Percentiles rank a stretch among this genome's conserved stretches.
Evolutionary conservation across 2,888 invertebrate genomes (phyloP).

Genomic region (Mongoloraphidia duomilia): DNA sequence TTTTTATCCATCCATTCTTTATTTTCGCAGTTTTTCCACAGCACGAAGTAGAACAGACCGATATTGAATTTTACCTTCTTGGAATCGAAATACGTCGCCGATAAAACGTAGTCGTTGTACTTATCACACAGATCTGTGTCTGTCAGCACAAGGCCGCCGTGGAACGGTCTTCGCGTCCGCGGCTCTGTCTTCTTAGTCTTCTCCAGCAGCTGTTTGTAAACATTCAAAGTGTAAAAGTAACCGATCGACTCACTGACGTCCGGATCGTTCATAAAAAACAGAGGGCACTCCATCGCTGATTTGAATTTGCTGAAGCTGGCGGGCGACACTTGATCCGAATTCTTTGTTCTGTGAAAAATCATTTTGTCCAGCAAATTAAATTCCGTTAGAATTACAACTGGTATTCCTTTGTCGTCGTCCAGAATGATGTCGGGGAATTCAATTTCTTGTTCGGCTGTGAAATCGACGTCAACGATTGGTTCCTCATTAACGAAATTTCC

Average conservation of each 20-base stretch:
- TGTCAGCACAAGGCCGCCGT: constrained; percentile 22
- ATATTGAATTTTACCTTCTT: constrained; percentile 21
- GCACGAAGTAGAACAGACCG: constrained; percentile 22
- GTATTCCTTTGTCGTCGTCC: constrained; percentile 23
- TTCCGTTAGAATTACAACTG: constrained; percentile 21
- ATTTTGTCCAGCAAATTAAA: constrained; percentile 21
- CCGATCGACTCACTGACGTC: constrained; percentile 23
- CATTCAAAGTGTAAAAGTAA: constrained; percentile 24
- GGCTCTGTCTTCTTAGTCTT: constrained; percentile 19
- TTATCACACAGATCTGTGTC: constrained; percentile 19
- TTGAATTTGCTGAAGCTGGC: no score
- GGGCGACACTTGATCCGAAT: neutral
- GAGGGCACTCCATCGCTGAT: no score
- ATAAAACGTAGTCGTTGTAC: constrained; percentile 25
- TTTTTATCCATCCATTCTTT: constrained; percentile 26
- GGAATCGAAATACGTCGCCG: constrained; percentile 23
- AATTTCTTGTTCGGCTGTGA: constrained; percentile 22
- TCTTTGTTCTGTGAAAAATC: constrained; percentile 17
- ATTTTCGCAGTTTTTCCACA: constrained; percentile 24
- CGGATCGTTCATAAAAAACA: constrained; percentile 12
- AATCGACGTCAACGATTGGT: constrained; percentile 18
- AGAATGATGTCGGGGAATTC: constrained; percentile 24
- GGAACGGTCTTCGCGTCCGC: constrained; percentile 21
- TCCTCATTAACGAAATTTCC: constrained; percentile 16
- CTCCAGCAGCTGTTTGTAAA: constrained; percentile 21